Evolutionary conservation across 30 jellyfish, hydroid and myxozoan genomes (phyloP).

Genomic region (Hydractinia echinata): DNA sequence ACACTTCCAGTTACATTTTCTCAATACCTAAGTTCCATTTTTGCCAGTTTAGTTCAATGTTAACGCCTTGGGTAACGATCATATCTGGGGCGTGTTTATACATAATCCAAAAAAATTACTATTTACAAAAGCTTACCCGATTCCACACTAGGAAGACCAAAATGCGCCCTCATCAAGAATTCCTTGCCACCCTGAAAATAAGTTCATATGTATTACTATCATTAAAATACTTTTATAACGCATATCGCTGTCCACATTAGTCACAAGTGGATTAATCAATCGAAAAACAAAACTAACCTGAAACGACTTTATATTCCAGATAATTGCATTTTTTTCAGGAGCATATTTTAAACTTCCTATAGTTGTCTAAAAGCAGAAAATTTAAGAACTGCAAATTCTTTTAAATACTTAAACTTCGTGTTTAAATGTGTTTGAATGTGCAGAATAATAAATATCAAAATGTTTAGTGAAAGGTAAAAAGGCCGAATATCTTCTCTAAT

Average conservation of each 20-base stretch:
- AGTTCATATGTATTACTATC: background rate
- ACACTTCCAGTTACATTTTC: too few relatives aligned
- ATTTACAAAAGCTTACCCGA: conserved; percentile 55
- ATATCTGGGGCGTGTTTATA: too few relatives aligned
- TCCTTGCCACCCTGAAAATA: conserved; percentile 88
- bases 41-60: too few relatives aligned
- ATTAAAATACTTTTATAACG: background rate
- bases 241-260: background rate
- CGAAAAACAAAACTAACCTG: conserved; percentile 56
- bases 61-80: too few relatives aligned
- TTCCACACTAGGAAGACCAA: conserved; percentile 93
- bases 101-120: too few relatives aligned
- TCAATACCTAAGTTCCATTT: too few relatives aligned
- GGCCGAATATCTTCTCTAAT: too few relatives aligned
- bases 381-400: too few relatives aligned
- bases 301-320: conserved; percentile 94
- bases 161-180: conserved; percentile 91
- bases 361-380: conserved; percentile 53
- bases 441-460: too few relatives aligned
- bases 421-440: too few relatives aligned
- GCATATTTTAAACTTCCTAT: conserved; percentile 87
- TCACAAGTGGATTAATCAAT: background rate
- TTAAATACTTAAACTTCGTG: too few relatives aligned
- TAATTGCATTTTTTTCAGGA: conserved; percentile 76
- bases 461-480: too few relatives aligned